Evolutionary conservation across 1,140 invertebrate species (phyloP).

Genomic region (Apis cerana): DNA sequence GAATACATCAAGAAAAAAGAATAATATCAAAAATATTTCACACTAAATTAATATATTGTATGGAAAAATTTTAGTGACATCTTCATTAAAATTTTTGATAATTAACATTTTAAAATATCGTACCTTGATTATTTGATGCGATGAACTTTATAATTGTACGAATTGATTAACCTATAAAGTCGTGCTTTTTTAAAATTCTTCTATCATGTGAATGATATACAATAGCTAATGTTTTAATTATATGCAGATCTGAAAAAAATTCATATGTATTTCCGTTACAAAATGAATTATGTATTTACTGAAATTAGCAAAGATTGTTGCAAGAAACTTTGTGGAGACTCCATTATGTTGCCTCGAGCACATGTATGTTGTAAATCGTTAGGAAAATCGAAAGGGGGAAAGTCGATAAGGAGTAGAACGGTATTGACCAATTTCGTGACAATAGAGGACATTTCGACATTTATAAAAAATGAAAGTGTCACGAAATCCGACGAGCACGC

Average conservation of each 20-base stretch:
- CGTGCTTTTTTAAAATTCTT: not conserved
- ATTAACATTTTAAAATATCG: no score
- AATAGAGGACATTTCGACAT: constrained; percentile 43
- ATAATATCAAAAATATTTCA: no score
- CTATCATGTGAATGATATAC: no score
- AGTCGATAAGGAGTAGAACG: constrained; percentile 23
- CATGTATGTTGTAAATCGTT: not conserved
- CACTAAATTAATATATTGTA: no score
- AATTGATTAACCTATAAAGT: no score
- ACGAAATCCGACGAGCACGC: not conserved
- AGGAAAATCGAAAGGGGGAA: constrained; percentile 39
- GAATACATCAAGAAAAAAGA: no score
- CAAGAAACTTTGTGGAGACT: not conserved
- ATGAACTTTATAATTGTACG: no score
- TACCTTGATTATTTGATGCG: no score
- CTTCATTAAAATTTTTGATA: no score
- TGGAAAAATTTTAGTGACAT: no score
- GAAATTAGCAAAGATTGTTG: not conserved
- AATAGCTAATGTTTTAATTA: no score
- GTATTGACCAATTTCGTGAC: constrained; percentile 45
- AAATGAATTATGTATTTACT: not conserved
- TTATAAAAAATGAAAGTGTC: constrained; percentile 4
- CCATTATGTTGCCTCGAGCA: not conserved
- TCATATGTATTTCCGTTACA: not conserved
- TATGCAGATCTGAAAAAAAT: not conserved